Evolutionary conservation across 2,113 vertebrate species (phyloP), one percentile per base, ranked within the genome.

Genomic region (Nymphicus hollandicus): DNA sequence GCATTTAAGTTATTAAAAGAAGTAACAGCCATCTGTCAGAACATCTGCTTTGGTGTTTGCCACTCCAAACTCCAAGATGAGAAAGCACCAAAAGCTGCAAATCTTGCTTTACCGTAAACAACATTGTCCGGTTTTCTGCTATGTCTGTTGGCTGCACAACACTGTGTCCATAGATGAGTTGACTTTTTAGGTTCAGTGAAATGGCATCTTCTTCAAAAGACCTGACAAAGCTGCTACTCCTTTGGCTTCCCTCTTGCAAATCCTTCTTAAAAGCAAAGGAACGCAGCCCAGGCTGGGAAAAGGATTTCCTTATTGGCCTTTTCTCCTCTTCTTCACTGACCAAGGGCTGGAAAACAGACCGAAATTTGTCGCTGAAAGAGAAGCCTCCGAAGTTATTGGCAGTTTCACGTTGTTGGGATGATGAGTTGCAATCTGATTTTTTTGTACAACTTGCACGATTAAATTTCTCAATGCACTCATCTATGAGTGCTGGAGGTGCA

Each of bases 381-480:
- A 97, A 96, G 12, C 96, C 97, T 88, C 95, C 92, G 0, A 61
- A 95, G 24, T 61, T 97, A 86, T 47, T 80, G 85, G 96, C 25
- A 94, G 77, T 52, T 91, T 92, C 89, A 44, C 91, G 68, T 46
- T 95, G 93, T 49, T 91, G 95, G 58, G 97, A 41, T 2, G 83
- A 78, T 41, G 77, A 58, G 37, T 86, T 81, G 9, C 28, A 52
- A 28, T 96, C 97, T 2, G 94, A 55, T 5, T 86, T 95, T 72
- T 95, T 86, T 58, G 94, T 81, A 72, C 96, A 94, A 37, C 98
- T 98, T 41, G 98, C 95, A 70, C 95, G 98, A 66, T 98, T 98
- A 23, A 99, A 99, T 97, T 99, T 99, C 96, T 99, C 99, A 3
- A 99, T 99, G 97, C 99, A 99, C 96, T 99, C 99, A 23, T 99